Conservation (phyloP, 1,140 invertebrate species). For the Trichogramma pretiosum region DNA sequence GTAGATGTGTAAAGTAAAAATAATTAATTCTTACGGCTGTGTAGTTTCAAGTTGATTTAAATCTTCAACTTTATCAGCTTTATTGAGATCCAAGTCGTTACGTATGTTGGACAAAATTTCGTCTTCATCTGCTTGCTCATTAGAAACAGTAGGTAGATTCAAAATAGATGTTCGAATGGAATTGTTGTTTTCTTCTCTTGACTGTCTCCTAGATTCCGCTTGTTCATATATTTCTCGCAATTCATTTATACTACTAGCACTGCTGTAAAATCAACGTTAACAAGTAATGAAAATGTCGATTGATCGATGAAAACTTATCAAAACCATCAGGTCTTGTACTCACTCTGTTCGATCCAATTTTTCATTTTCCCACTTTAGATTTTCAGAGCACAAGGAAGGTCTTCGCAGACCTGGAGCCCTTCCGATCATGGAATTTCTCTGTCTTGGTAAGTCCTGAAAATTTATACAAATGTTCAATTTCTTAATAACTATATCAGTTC, state of each 20-base stretch:
- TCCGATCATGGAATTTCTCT: constrained; percentile 38
- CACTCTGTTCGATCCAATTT: constrained; percentile 36
- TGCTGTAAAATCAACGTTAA: constrained; percentile 25
- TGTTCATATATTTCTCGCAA: constrained; percentile 34
- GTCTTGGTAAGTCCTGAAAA: constrained; percentile 30
- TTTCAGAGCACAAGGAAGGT: constrained; percentile 35
- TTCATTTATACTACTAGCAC: constrained; percentile 30
- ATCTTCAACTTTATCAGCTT: constrained; percentile 18
- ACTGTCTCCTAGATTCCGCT: constrained; percentile 28
- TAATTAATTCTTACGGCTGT: constrained; percentile 22
- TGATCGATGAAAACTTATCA: constrained; percentile 19
- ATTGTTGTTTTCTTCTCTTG: constrained; percentile 38
- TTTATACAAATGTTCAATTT: not conserved
- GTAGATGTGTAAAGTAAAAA: too few species aligned
- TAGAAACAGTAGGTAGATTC: constrained; percentile 16
- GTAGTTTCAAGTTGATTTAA: constrained; percentile 18
- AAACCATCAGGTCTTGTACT: constrained; percentile 24
- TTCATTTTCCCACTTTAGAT: constrained; percentile 32
- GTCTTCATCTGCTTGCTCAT: constrained; percentile 17
- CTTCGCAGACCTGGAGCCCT: constrained; percentile 32
- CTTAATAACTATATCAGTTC: too few species aligned
- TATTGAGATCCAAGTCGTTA: constrained; percentile 22
- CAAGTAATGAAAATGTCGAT: too few species aligned
- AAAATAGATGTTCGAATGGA: constrained; percentile 25
- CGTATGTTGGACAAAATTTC: constrained; percentile 17